phyloP scores from a whole-genome alignment of 2,113 vertebrate genomes.

The Melozone crissalis region DNA sequence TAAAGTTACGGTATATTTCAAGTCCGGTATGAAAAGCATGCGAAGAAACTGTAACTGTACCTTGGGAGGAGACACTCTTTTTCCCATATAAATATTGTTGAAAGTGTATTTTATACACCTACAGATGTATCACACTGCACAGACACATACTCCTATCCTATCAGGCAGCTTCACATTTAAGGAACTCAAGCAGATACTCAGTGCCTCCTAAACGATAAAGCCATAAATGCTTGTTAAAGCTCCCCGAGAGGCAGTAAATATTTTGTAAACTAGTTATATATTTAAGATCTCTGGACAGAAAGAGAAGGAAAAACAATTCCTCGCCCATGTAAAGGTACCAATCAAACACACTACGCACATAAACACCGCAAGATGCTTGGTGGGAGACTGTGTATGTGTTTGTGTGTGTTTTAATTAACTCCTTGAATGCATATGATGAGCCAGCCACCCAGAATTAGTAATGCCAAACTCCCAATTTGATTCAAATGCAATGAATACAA shows the following conservation, averaged over 20 bases:
- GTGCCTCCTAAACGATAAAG: conserved; percentile 18
- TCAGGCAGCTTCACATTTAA: conserved; percentile 17
- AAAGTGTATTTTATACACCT: conserved; percentile 2
- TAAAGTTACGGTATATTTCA: not conserved
- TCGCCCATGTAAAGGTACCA: conserved; percentile 51
- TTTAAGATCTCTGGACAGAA: conserved; percentile 51
- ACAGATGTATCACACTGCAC: not conserved
- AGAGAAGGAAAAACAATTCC: conserved; percentile 38
- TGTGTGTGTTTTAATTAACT: conserved; percentile 71
- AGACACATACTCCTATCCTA: conserved; percentile 20
- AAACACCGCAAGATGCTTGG: conserved; percentile 51
- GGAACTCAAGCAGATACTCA: conserved; percentile 20
- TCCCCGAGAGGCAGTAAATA: conserved; percentile 65
- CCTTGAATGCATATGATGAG: conserved; percentile 57
- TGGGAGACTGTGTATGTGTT: conserved; percentile 54
- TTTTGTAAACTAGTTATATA: conserved; percentile 47
- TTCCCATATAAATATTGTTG: not conserved
- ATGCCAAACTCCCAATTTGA: conserved; percentile 65
- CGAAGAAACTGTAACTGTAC: conserved; percentile 27
- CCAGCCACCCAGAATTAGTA: conserved; percentile 65
- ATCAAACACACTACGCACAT: conserved; percentile 33
- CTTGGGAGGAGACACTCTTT: not conserved
- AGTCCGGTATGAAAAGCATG: not conserved
- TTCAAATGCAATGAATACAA: conserved; percentile 54
- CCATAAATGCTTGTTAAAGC: conserved; percentile 47